Evolutionary conservation across 2,888 invertebrate species (phyloP).

Genomic region (Cephalotes varians): DNA sequence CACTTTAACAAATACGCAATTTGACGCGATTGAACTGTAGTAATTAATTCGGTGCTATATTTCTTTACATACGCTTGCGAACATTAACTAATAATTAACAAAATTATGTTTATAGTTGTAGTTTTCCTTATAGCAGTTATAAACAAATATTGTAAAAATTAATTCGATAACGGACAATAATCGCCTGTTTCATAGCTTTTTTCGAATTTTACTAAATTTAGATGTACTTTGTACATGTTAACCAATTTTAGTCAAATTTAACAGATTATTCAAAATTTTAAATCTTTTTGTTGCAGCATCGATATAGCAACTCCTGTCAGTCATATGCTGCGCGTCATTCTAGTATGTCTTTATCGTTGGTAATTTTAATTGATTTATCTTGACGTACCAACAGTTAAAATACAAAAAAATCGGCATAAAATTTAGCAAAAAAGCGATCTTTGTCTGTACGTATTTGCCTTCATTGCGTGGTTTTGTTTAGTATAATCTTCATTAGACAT

Average conservation of each 20-base stretch:
- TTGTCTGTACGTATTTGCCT: background rate
- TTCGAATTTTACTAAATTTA: background rate
- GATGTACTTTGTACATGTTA: too few relatives aligned
- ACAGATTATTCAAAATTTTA: background rate
- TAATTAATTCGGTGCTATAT: background rate
- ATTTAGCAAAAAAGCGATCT: background rate
- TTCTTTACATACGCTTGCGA: background rate
- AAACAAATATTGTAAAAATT: background rate
- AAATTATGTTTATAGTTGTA: slow-evolving; percentile 1
- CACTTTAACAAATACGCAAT: background rate
- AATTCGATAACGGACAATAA: background rate
- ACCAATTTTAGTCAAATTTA: background rate
- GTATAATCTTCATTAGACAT: background rate
- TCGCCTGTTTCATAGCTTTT: background rate
- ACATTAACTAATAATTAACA: too few relatives aligned
- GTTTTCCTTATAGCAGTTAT: background rate
- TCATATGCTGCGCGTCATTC: background rate
- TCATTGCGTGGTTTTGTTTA: background rate
- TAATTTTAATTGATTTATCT: background rate
- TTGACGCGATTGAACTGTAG: background rate
- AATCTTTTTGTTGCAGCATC: slow-evolving; percentile 5
- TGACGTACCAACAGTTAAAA: background rate
- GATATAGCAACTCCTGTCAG: background rate
- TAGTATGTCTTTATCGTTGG: background rate
- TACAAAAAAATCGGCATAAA: background rate